These are phyloP conservation scores for Manis crassicaudata DNA, from an alignment of 2,797 vertebrate genomes.

Conservation along the genomic window DNA sequence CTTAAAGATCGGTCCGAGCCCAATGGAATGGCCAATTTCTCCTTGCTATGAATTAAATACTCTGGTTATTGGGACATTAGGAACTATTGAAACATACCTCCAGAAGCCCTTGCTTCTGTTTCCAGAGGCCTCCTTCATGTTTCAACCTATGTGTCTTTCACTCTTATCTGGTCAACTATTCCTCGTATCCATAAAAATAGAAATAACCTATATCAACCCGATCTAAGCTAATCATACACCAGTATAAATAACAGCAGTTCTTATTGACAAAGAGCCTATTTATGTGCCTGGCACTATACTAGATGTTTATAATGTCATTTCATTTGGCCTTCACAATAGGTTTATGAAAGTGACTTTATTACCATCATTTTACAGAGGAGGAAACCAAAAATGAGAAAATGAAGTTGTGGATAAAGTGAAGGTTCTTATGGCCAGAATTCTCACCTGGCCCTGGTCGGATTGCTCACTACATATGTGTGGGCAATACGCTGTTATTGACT, in stretches of 20 bases:
- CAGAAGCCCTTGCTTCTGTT: neutral
- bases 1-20: neutral
- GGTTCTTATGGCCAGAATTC: no score
- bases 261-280: neutral
- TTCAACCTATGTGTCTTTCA: neutral
- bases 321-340: neutral
- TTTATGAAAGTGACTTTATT: slow-evolving; percentile 10
- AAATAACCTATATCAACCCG: neutral
- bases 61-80: neutral
- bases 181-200: neutral
- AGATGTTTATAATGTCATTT: neutral
- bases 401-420: no score
- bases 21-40: slow-evolving; percentile 22
- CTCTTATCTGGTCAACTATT: neutral
- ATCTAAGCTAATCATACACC: neutral
- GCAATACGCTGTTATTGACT: no score
- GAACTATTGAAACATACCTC: neutral
- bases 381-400: slow-evolving; percentile 20
- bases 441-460: no score
- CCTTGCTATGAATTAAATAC: neutral
- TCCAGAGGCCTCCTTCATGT: neutral
- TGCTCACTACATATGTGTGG: no score
- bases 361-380: neutral
- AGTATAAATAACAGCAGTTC: neutral
- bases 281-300: neutral